Base-by-base conservation (phyloP, 2,797 vertebrate species). In the Hapalemur alaotrensis region DNA sequence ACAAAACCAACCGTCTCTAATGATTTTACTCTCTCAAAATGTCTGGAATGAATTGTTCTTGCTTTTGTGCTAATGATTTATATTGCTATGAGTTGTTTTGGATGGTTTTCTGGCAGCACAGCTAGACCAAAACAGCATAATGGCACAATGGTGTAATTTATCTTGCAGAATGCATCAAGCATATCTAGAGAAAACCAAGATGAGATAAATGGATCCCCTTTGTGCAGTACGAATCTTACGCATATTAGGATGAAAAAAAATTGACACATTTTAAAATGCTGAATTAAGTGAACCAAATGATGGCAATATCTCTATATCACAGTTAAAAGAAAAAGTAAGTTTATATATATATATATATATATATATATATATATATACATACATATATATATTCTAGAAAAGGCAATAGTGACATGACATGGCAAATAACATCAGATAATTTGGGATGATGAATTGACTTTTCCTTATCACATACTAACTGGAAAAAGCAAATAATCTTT, bases 391-490 rank as follows among this genome's bases (percentile, higher is more conserved):
- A n/a, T 41, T n/a, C 48, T 80, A 9, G 41, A 67, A 52, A 81
- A 32, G 65, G 41, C n/a, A 63, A 30, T 1, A 20, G 23, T 72
- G 67, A 73, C 10, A 61, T 2, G 17, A 48, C 20, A 5, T 22
- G 8, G 32, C 85, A 94, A 81, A 90, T 67, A 73, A 18, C 9
- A 85, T 88, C 70, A 85, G 76, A 88, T 82, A 78, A 93, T 82
- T 72, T 48, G 23, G 50, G n/a, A 82, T 57, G 67, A 92, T 41
- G 11, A 61, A 78, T 67, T 69, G 23, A 57, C 32, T 72, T 94
- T 70, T 94, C 8, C 32, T 91, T 78, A 69, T 50, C 61, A 67
- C 1, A 67, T 1, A 28, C 41, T 87, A 83, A 38, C 22, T 76
- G 46, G 22, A 50, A 67, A 95, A 70, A 84, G 25, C 48, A 89